phyloP scores from a whole-genome alignment of 2,113 vertebrate species.

The Morone chrysops region DNA sequence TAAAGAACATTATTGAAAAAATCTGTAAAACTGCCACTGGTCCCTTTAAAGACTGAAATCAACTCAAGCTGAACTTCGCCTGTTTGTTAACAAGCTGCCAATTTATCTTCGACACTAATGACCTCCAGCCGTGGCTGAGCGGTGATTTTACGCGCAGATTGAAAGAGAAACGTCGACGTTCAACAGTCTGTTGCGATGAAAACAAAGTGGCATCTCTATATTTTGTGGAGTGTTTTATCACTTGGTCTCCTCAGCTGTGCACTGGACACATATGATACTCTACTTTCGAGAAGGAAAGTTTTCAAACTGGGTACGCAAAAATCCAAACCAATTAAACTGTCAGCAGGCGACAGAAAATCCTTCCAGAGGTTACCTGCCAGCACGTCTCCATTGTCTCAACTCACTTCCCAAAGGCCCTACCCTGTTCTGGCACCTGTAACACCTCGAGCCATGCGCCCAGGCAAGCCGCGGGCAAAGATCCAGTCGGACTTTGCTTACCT shows the following conservation, averaged over 20 bases:
- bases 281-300: not conserved
- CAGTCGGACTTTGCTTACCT: conserved; percentile 32
- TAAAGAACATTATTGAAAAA: not conserved
- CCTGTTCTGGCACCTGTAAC: not conserved
- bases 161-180: conserved; percentile 1
- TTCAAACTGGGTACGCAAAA: not conserved
- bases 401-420: not conserved
- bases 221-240: conserved; percentile 57
- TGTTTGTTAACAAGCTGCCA: not conserved
- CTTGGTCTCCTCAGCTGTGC: conserved; percentile 21
- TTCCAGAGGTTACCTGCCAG: not conserved
- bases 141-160: conserved; percentile 28
- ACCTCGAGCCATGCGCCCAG: not conserved
- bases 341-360: not conserved
- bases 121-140: conserved; percentile 57
- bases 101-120: conserved; percentile 41
- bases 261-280: conserved; percentile 14
- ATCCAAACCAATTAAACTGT: not conserved
- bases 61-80: not conserved
- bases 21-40: not conserved
- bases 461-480: not conserved
- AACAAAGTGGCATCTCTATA: conserved; percentile 48
- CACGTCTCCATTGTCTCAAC: not conserved
- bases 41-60: not conserved
- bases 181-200: conserved; percentile 62